phyloP scores from a whole-genome alignment of 2,797 vertebrate species.

The Gouania willdenowi region DNA sequence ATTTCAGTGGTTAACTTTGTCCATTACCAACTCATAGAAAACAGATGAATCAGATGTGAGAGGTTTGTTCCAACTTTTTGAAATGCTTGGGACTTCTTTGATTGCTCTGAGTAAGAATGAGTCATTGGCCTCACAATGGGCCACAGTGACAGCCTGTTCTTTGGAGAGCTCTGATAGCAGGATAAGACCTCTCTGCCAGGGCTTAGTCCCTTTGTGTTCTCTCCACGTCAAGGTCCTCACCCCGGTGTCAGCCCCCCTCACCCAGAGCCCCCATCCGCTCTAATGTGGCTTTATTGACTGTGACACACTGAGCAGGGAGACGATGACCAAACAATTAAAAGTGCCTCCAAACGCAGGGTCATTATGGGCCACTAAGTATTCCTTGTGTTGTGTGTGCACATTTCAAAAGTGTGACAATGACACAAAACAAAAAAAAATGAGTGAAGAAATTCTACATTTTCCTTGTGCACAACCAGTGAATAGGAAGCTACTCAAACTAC shows the following conservation, averaged over 20 bases:
- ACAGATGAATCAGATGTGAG: constrained; percentile 38
- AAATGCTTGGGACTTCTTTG: constrained; percentile 54
- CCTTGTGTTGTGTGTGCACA: constrained; percentile 25
- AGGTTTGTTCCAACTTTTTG: constrained; percentile 30
- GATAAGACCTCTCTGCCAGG: constrained; percentile 55
- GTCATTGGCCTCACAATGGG: constrained; percentile 63
- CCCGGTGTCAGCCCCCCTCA: constrained; percentile 52
- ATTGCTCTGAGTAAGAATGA: constrained; percentile 53
- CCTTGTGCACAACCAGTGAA: constrained; percentile 35
- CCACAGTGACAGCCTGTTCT: constrained; percentile 59
- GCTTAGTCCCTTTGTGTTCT: constrained; percentile 59
- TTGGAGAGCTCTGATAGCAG: constrained; percentile 43
- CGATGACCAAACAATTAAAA: constrained; percentile 73
- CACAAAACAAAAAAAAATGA: constrained; percentile 18
- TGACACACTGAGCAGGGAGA: constrained; percentile 72
- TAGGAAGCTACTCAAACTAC: constrained; percentile 63
- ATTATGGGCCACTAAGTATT: constrained; percentile 51
- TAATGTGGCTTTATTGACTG: constrained; percentile 80
- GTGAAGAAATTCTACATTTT: constrained; percentile 27
- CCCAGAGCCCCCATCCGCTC: constrained; percentile 64
- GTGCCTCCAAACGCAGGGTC: constrained; percentile 51
- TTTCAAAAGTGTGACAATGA: constrained; percentile 28
- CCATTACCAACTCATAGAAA: constrained; percentile 22
- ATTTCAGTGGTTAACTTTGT: constrained; percentile 16
- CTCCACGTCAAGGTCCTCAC: constrained; percentile 55